Evolutionary conservation across 2,113 vertebrate species (phyloP).

Genomic region (Egretta garzetta): DNA sequence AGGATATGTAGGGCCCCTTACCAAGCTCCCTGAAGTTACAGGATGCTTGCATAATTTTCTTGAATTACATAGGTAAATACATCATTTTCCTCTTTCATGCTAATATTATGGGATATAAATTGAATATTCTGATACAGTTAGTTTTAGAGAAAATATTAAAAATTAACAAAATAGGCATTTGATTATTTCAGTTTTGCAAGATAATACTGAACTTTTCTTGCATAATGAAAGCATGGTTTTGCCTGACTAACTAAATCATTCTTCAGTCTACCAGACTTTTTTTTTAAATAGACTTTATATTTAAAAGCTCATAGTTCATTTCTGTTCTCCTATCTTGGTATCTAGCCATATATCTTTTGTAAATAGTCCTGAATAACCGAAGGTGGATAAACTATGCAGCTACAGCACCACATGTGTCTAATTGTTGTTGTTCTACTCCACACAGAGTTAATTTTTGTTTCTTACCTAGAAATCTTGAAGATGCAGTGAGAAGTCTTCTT

Average conservation of each 20-base stretch:
- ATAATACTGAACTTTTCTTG: not conserved
- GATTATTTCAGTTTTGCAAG: not conserved
- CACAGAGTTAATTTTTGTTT: not conserved
- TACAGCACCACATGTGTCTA: not conserved
- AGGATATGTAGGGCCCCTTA: not conserved
- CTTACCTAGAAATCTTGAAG: not conserved
- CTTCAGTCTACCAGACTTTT: not conserved
- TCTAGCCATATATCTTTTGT: not conserved
- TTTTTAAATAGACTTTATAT: constrained; percentile 8
- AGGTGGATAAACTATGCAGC: not conserved
- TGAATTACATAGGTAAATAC: not conserved
- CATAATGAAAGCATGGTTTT: not conserved
- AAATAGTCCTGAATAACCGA: constrained; percentile 10
- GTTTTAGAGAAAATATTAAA: not conserved
- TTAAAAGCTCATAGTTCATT: not conserved
- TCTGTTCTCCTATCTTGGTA: not conserved
- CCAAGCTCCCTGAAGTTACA: not conserved
- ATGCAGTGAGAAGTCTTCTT: not conserved
- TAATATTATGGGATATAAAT: not conserved
- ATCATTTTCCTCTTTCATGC: not conserved
- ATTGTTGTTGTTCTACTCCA: not conserved
- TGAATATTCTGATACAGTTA: not conserved
- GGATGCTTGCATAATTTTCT: not conserved
- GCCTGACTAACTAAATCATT: not conserved
- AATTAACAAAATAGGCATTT: not conserved